Base-by-base conservation (phyloP, 37 sponge, comb jelly and placozoan genomes). In the Halisarca cf. caerulea region DNA sequence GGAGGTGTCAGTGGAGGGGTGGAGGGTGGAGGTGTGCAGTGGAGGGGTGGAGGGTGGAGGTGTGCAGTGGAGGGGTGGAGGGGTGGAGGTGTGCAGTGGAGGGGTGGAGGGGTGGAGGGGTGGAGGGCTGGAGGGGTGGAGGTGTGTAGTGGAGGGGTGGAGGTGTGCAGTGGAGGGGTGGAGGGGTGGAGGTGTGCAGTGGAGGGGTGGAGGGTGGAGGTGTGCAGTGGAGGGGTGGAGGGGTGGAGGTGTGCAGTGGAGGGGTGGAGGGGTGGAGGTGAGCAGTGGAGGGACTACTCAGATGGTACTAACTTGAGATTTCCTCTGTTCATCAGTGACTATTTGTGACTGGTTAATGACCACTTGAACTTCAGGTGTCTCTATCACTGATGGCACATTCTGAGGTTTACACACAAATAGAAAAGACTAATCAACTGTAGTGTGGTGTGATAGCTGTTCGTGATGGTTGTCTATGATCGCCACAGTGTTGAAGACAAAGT, bases 301-400 rank as follows among this genome's bases (percentile, higher is more conserved):
- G 32, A 7, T 62, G 2, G 28, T 14, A 14, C 72, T 62, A 30
- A 92, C 92, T 77, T 81, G 68, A 62, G 34, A 58, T 32, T 45
- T 84, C 54, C 92, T 85, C 44, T 92, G 83, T 42, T 92, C 92
- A 60, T 92, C 92, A 59, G 86, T 89, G 21, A 92, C 71, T 35
- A 92, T 82, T 17, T 25, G 41, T 5, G 66, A 75, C 1, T 75
- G 24, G 5, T 77, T 59, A 5, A 86, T 40, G 24, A 89, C 59
- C 0, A 75, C 34, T 25, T 79, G 30, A 21, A 88, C 66, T 17
- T 64, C 86, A 39, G 61, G 59, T 45, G 21, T 61, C 25, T 88
- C 86, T 2, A 64, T 53, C 23, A 85, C 17, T 21, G 41, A 59
- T 18, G 36, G 28, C 9, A 85, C 82, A 85, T 88, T 88, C 92